These are phyloP conservation scores for Stenopsyche tienmushanensis DNA, from an alignment of 1,140 invertebrate genomes.

Conservation along the genomic window DNA sequence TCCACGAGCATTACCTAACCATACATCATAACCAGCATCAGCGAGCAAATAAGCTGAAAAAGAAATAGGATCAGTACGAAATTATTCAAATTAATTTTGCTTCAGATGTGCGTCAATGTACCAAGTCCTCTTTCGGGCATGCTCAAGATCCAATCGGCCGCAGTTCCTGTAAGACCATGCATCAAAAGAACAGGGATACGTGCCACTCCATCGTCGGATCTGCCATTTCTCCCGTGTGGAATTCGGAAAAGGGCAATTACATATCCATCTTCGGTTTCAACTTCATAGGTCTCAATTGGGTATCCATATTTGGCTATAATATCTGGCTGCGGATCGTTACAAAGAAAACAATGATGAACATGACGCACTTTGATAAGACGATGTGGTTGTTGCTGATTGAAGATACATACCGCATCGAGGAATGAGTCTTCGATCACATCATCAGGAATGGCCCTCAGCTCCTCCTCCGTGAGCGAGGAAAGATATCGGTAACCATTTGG, in stretches of 20 bases:
- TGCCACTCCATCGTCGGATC: background rate
- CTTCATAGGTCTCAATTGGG: conserved; percentile 56
- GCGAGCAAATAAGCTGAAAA: conserved; percentile 51
- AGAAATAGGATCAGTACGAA: background rate
- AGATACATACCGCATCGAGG: conserved; percentile 17
- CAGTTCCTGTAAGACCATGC: conserved; percentile 68
- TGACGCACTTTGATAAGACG: background rate
- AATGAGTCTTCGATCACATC: conserved; percentile 17
- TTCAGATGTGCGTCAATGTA: conserved; percentile 37
- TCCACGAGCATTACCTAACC: conserved; percentile 71
- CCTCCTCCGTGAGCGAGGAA: background rate
- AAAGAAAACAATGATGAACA: background rate
- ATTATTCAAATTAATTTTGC: background rate
- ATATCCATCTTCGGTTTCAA: conserved; percentile 57
- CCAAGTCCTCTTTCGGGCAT: conserved; percentile 58
- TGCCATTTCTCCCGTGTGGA: conserved; percentile 8
- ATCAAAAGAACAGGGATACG: conserved; percentile 56
- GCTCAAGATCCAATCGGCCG: conserved; percentile 63
- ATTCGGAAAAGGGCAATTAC: conserved; percentile 55
- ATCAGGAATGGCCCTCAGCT: background rate
- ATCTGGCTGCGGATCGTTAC: conserved; percentile 29
- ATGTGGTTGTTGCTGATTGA: background rate
- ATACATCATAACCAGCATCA: conserved; percentile 68
- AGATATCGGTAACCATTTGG: conserved; percentile 9
- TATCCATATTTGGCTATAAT: conserved; percentile 58